Evolutionary conservation across 2,113 vertebrate genomes (phyloP).

Genomic region (Cebidichthys violaceus): DNA sequence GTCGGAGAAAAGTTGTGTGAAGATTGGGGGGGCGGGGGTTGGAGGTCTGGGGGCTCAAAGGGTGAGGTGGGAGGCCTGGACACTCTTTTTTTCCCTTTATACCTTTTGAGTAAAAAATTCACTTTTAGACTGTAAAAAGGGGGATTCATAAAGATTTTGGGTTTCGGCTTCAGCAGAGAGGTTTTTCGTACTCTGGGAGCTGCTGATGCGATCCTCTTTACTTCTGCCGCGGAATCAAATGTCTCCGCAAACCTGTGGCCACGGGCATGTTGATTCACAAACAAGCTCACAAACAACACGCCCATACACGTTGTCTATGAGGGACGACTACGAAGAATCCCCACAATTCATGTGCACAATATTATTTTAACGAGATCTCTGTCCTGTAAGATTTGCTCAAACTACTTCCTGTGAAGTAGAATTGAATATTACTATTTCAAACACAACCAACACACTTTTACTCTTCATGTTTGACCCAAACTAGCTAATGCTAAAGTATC

Average conservation of each 20-base stretch:
- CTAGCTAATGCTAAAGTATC: neutral
- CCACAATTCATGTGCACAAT: neutral
- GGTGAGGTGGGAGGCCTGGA: conserved; percentile 1
- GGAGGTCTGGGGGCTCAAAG: conserved; percentile 31
- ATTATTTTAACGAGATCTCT: neutral
- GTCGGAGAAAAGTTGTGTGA: conserved; percentile 47
- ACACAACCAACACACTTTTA: neutral
- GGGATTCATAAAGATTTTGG: conserved; percentile 23
- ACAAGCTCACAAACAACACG: conserved; percentile 12
- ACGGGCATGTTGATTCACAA: conserved; percentile 10
- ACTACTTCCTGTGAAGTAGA: neutral
- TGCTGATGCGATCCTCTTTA: conserved; percentile 1
- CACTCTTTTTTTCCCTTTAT: conserved; percentile 17
- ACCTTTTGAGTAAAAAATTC: conserved; percentile 10
- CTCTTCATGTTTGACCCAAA: neutral
- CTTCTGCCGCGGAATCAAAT: conserved; percentile 36
- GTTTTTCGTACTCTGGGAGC: conserved; percentile 21
- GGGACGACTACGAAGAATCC: neutral
- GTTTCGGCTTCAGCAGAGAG: conserved; percentile 12
- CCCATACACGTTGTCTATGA: neutral
- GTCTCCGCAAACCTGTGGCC: conserved; percentile 24
- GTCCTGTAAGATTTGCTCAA: neutral
- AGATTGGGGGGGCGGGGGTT: conserved; percentile 17
- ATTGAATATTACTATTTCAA: conserved; percentile 3
- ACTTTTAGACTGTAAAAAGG: neutral